Evolutionary conservation across 2,888 invertebrate genomes (phyloP).

Genomic region (Galerucella calmariensis): DNA sequence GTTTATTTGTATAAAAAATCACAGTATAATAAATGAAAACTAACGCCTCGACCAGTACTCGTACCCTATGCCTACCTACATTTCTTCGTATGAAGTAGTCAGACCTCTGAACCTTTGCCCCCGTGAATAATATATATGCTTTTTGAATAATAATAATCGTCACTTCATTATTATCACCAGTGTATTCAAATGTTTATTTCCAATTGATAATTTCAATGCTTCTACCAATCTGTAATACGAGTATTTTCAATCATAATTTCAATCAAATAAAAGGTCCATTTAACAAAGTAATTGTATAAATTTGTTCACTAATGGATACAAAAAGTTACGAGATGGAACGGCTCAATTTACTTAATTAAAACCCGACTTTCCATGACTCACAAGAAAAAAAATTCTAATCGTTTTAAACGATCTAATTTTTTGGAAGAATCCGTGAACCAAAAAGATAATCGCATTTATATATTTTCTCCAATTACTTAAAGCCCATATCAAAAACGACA

Average conservation of each 20-base stretch:
- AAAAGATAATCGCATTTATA: constrained; percentile 6
- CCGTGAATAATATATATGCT: too few species aligned
- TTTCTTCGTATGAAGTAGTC: too few species aligned
- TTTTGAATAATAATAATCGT: too few species aligned
- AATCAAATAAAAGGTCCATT: neutral
- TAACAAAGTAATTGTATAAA: neutral
- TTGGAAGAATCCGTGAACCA: neutral
- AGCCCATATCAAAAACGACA: neutral
- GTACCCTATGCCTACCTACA: too few species aligned
- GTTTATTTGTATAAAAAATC: too few species aligned
- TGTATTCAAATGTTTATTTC: too few species aligned
- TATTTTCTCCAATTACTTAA: neutral
- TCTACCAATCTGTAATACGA: too few species aligned
- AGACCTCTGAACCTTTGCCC: too few species aligned
- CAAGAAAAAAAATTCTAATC: neutral
- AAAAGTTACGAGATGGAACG: neutral
- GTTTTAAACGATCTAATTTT: neutral
- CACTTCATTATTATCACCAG: too few species aligned
- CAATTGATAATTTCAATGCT: too few species aligned
- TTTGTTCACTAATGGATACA: neutral
- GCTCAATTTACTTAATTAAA: neutral
- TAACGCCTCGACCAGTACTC: too few species aligned
- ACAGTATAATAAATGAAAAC: too few species aligned
- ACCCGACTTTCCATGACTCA: neutral
- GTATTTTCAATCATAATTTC: neutral